phyloP scores from a whole-genome alignment of 1,140 invertebrate genomes.

The Xylocopa sonorina region DNA sequence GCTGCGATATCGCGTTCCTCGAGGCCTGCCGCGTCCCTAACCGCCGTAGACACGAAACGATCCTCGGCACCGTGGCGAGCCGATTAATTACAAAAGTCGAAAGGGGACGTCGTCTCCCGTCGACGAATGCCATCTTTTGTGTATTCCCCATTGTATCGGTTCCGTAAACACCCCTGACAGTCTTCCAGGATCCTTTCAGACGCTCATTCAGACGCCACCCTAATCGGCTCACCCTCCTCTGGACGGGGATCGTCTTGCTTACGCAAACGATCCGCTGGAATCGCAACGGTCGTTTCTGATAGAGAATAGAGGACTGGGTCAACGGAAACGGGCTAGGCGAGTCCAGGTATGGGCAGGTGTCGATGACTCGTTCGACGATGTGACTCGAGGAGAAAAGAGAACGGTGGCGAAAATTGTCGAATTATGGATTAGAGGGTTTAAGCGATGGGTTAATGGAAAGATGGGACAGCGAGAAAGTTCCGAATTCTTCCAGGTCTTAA shows the following conservation, averaged over 20 bases:
- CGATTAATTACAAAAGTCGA: slow-evolving; percentile 10
- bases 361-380: slow-evolving; percentile 13
- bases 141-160: neutral
- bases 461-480: too few relatives aligned
- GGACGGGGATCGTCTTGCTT: slow-evolving; percentile 2
- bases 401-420: neutral
- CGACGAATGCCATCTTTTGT: slow-evolving; percentile 1
- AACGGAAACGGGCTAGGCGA: slow-evolving; percentile 1
- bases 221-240: too few relatives aligned
- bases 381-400: neutral
- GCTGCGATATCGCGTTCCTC: neutral
- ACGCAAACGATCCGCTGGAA: slow-evolving; percentile 28
- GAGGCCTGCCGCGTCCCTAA: too few relatives aligned
- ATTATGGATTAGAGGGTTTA: neutral
- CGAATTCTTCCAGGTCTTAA: too few relatives aligned
- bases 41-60: neutral
- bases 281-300: slow-evolving; percentile 43
- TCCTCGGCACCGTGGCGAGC: neutral
- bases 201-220: neutral
- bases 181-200: neutral
- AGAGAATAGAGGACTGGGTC: slow-evolving; percentile 30
- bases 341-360: slow-evolving; percentile 43
- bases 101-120: neutral
- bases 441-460: too few relatives aligned
- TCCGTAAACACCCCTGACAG: slow-evolving; percentile 18